These are phyloP conservation scores for Coenonympha arcania DNA, from an alignment of 2,888 invertebrate species.

Conservation along the genomic window DNA sequence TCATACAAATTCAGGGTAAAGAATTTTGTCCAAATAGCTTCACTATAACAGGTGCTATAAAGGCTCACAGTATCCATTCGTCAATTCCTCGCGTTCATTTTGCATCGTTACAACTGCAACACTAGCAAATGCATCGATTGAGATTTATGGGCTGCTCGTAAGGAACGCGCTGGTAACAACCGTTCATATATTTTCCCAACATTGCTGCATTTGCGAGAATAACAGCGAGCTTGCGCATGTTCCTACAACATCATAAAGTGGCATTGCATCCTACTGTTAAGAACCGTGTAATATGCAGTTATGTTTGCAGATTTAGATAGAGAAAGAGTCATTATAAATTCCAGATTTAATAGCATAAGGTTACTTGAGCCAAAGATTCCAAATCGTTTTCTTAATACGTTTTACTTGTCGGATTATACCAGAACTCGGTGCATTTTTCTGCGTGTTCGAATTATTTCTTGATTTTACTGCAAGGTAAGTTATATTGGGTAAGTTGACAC, in stretches of 20 bases:
- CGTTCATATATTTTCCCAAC: constrained; percentile 21
- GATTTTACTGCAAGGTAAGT: too few relatives aligned
- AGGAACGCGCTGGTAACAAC: constrained; percentile 22
- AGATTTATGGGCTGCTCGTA: constrained; percentile 24
- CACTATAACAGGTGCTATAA: not conserved
- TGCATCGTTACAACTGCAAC: constrained; percentile 10
- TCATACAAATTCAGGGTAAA: too few relatives aligned
- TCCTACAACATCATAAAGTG: not conserved
- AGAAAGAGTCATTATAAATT: too few relatives aligned
- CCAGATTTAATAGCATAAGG: too few relatives aligned
- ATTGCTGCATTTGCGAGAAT: constrained; percentile 23
- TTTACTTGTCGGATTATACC: too few relatives aligned
- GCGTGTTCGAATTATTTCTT: too few relatives aligned
- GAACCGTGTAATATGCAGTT: not conserved
- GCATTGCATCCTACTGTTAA: not conserved
- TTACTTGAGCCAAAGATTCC: too few relatives aligned
- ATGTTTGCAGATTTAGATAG: too few relatives aligned
- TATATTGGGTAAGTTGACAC: too few relatives aligned
- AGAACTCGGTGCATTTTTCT: too few relatives aligned
- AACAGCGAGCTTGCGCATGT: not conserved
- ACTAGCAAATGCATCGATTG: constrained; percentile 25
- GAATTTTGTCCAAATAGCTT: not conserved
- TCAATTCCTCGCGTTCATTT: not conserved
- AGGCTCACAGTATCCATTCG: not conserved
- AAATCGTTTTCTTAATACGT: too few relatives aligned